A percentile compares a stretch with the other conserved stretches of the same genome.
Evolutionary conservation across 2,888 invertebrate species (phyloP).

Genomic region (Notocelia uddmanniana): DNA sequence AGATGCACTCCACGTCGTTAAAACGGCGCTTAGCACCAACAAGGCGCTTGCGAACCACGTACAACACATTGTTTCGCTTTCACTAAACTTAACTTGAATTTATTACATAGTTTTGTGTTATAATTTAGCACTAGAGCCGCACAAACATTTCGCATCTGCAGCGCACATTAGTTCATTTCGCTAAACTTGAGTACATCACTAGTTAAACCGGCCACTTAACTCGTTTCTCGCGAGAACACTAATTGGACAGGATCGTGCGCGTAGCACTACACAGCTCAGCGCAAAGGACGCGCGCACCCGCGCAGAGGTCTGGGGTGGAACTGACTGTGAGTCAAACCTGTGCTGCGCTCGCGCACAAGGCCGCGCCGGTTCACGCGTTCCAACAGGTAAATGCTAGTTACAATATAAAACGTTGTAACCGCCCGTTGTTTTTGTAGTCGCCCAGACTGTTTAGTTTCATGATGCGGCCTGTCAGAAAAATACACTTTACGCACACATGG

Average conservation of each 20-base stretch:
- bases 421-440: slow-evolving; percentile 65
- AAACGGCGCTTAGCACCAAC: slow-evolving; percentile 75
- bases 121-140: slow-evolving; percentile 72
- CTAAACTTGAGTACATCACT: slow-evolving; percentile 71
- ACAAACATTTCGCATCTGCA: slow-evolving; percentile 68
- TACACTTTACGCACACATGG: slow-evolving; percentile 75
- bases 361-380: slow-evolving; percentile 87
- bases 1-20: slow-evolving; percentile 77
- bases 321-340: slow-evolving; percentile 81
- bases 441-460: slow-evolving; percentile 67
- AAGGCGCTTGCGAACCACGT: slow-evolving; percentile 74
- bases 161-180: slow-evolving; percentile 72
- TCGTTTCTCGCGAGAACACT: slow-evolving; percentile 83
- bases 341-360: slow-evolving; percentile 87
- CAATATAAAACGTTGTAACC: slow-evolving; percentile 70
- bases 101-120: slow-evolving; percentile 78
- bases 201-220: slow-evolving; percentile 83
- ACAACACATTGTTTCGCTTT: slow-evolving; percentile 73
- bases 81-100: slow-evolving; percentile 73
- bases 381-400: slow-evolving; percentile 84
- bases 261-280: slow-evolving; percentile 62
- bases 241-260: slow-evolving; percentile 82
- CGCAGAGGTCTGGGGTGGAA: slow-evolving; percentile 83
- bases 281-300: slow-evolving; percentile 76
- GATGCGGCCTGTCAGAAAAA: slow-evolving; percentile 81